Conservation (phyloP, 2,797 vertebrate species). For the Mustela erminea region DNA sequence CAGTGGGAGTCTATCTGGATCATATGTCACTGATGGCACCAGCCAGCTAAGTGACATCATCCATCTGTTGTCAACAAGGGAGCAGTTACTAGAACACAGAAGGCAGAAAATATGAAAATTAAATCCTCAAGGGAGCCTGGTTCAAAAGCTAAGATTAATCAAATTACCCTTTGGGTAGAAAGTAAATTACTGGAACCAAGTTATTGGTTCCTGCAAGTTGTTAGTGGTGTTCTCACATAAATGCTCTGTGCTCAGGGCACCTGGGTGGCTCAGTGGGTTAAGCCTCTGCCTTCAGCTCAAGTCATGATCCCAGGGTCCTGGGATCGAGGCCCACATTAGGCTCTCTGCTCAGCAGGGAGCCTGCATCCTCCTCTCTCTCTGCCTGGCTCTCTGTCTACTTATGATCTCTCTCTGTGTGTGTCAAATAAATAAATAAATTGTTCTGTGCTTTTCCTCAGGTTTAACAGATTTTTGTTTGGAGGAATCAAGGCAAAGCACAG, state of each 20-base stretch:
- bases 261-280: no score
- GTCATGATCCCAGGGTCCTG: no score
- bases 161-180: neutral
- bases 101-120: neutral
- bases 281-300: no score
- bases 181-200: neutral
- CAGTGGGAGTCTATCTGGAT: slow-evolving; percentile 3
- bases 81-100: slow-evolving; percentile 42
- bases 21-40: neutral
- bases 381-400: no score
- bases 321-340: no score
- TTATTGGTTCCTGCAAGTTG: neutral
- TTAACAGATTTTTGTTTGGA: slow-evolving; percentile 20
- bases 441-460: neutral
- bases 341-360: no score
- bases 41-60: slow-evolving; percentile 15
- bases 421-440: neutral
- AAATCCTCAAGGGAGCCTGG: neutral
- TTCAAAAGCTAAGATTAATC: neutral
- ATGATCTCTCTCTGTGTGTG: no score
- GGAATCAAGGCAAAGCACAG: neutral
- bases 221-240: neutral
- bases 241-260: neutral
- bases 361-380: no score
- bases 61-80: neutral